Conservation (phyloP, 2,888 invertebrate genomes). For the Anoncus sp. region DNA sequence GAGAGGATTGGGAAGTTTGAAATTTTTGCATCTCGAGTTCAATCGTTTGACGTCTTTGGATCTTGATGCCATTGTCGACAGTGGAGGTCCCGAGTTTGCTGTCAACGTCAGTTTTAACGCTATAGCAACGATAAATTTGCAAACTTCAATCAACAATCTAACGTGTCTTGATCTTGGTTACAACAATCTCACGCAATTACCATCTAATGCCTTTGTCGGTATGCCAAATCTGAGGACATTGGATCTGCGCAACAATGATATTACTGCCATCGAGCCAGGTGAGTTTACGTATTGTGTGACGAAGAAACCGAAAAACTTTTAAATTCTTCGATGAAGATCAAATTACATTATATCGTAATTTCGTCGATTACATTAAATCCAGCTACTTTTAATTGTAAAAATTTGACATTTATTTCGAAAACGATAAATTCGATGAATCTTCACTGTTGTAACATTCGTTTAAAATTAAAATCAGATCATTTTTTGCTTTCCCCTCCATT, state of each 20-base stretch:
- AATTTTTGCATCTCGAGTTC: slow-evolving; percentile 91
- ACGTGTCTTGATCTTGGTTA: slow-evolving; percentile 94
- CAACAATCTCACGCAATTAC: slow-evolving; percentile 90
- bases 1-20: slow-evolving; percentile 89
- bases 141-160: slow-evolving; percentile 85
- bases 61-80: slow-evolving; percentile 77
- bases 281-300: slow-evolving; percentile 70
- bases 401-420: no score
- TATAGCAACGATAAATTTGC: slow-evolving; percentile 86
- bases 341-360: not conserved
- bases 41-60: slow-evolving; percentile 89
- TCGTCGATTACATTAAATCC: no score
- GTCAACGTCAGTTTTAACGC: slow-evolving; percentile 93
- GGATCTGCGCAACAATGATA: slow-evolving; percentile 92
- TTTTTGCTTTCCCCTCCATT: no score
- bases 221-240: slow-evolving; percentile 90
- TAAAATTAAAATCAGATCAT: no score
- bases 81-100: slow-evolving; percentile 86
- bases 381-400: no score
- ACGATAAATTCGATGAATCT: no score
- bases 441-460: no score
- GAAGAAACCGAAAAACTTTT: not conserved
- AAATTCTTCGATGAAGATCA: not conserved
- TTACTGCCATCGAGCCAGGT: slow-evolving; percentile 91
- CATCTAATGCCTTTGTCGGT: slow-evolving; percentile 88